Evolutionary conservation across 1,140 invertebrate genomes (phyloP).

Genomic region (Bombus ignitus): DNA sequence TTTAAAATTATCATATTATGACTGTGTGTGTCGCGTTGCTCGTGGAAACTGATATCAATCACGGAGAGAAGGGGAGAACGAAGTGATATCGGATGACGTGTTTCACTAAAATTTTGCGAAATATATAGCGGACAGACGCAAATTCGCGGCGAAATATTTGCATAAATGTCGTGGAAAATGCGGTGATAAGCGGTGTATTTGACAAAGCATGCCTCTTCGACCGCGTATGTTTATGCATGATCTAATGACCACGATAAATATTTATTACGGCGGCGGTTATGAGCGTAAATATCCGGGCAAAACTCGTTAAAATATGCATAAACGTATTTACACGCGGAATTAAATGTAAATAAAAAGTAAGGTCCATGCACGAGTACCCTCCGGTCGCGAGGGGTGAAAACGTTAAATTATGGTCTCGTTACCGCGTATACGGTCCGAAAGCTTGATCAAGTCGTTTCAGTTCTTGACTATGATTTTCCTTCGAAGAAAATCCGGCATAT

Average conservation of each 20-base stretch:
- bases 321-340: background rate
- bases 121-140: background rate
- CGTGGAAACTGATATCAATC: background rate
- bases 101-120: background rate
- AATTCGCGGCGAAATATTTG: constrained; percentile 5
- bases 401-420: too few relatives aligned
- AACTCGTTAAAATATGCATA: background rate
- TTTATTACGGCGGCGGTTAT: background rate
- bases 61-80: too few relatives aligned
- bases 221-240: background rate
- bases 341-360: background rate
- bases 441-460: background rate
- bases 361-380: background rate
- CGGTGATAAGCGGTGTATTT: background rate
- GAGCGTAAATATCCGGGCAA: background rate
- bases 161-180: constrained; percentile 14
- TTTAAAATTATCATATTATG: constrained; percentile 19
- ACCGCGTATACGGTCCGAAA: too few relatives aligned
- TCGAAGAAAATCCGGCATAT: background rate
- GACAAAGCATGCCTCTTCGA: background rate
- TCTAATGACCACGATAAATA: constrained; percentile 8
- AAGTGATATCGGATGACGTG: background rate
- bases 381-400: too few relatives aligned
- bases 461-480: background rate
- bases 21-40: fast-evolving